Evolutionary conservation across 2,888 invertebrate genomes (phyloP).

Genomic region (Drosophila antonietae): DNA sequence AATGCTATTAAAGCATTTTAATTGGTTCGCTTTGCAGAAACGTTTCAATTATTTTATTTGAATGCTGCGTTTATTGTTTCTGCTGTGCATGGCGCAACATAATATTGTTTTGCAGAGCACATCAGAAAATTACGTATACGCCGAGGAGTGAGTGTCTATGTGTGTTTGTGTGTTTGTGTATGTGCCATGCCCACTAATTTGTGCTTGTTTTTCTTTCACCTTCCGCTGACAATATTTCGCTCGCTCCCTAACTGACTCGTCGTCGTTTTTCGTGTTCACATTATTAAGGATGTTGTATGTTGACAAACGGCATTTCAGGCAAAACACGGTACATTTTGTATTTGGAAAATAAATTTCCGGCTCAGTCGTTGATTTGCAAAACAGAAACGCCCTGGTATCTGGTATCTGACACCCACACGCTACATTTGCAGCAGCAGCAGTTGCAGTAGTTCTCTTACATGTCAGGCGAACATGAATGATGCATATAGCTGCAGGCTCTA

Average conservation of each 20-base stretch:
- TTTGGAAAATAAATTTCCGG: conserved; percentile 79
- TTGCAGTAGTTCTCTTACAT: conserved; percentile 71
- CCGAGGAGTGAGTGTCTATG: not conserved
- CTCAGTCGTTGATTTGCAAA: conserved; percentile 71
- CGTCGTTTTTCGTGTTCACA: conserved; percentile 32
- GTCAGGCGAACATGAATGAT: conserved; percentile 52
- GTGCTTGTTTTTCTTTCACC: conserved; percentile 30
- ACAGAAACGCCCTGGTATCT: conserved; percentile 45
- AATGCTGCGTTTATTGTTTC: conserved; percentile 15
- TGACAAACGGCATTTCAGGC: conserved; percentile 41
- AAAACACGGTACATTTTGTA: conserved; percentile 54
- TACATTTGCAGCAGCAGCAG: conserved; percentile 48
- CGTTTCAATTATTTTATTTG: conserved; percentile 21
- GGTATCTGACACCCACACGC: conserved; percentile 62
- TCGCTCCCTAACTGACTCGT: not conserved
- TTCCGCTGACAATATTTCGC: conserved; percentile 28
- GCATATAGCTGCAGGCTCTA: conserved; percentile 33
- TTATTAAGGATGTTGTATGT: conserved; percentile 60
- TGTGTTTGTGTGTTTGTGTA: not conserved
- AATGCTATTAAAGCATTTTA: conserved; percentile 9
- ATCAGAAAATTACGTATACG: conserved; percentile 50
- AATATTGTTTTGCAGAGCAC: conserved; percentile 40
- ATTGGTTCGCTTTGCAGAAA: conserved; percentile 19
- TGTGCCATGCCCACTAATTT: conserved; percentile 62
- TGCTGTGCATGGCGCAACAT: conserved; percentile 14